Evolutionary conservation across 2,113 vertebrate species (phyloP), one percentile per base, ranked within the genome.

Genomic region (Stigmatopora argus): DNA sequence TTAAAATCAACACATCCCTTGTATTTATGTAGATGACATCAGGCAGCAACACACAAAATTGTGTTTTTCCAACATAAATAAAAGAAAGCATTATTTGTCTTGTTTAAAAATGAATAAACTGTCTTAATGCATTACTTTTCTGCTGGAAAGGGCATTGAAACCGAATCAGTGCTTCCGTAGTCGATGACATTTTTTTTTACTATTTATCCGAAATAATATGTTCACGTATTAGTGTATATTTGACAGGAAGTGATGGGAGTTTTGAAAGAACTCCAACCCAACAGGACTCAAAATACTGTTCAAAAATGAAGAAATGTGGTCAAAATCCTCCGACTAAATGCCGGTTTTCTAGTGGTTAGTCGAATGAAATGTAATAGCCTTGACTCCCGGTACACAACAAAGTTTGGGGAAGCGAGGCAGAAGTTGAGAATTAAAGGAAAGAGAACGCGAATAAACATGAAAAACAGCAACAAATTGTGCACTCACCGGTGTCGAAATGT

Each of bases 401-500:
- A 53, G 51, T 53, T 53, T 3, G 51, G 13, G 26, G 4, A 11
- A 3, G 4, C 5, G 13, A 8, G 21, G 7, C 51, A 11, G 7
- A 19, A 11, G 12, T 11, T 19, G 7, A 26, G 53, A 15, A 0
- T 14, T 8, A 56, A 13, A 11, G 7, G 12, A 56, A 14, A 13
- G 10, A 56, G 2, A 31, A 12, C 3, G n/a, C 19, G 9, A 10
- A 51, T 18, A 7, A 21, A 31, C 26, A 31, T 31, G 44, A 5
- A 21, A 5, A n/a, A 38, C 18, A 35, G 19, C 3, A 45, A 45
- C 3, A 45, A 19, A 12, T 61, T 45, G 63, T 82, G 15, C 1
- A 77, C 91, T 90, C 59, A 92, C 91, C 91, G 73, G 90, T 90
- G 38, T 91, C 83, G 69, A 91, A 89, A 58, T 88, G 85, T 69